These are phyloP conservation scores for Parauchenoglanis punctatus DNA, from an alignment of 2,797 vertebrate genomes.

Conservation along the genomic window DNA sequence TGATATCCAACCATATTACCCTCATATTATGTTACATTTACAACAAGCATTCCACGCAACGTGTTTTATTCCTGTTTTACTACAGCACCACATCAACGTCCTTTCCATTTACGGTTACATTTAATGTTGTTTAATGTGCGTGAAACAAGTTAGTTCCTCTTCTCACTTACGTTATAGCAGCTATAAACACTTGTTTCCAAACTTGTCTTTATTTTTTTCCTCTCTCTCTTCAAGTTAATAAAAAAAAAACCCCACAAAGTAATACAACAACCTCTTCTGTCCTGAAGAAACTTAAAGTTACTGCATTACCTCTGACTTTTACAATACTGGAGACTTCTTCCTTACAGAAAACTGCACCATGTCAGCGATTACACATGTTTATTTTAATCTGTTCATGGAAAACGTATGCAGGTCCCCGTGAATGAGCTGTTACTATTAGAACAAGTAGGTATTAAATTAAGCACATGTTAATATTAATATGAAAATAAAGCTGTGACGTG, in stretches of 20 bases:
- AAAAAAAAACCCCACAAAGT: background rate
- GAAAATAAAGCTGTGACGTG: background rate
- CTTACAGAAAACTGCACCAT: background rate
- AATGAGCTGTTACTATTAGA: background rate
- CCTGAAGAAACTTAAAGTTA: background rate
- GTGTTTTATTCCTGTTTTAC: background rate
- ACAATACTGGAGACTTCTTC: background rate
- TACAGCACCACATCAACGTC: background rate
- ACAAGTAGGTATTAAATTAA: background rate
- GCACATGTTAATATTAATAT: background rate
- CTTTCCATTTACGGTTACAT: background rate
- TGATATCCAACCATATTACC: background rate
- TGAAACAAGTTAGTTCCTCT: background rate
- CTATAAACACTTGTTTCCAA: background rate
- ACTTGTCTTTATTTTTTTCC: background rate
- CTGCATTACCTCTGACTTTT: background rate
- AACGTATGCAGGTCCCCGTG: background rate
- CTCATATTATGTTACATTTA: background rate
- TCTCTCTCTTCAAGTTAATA: background rate
- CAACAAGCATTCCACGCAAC: no score
- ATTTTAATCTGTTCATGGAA: no score
- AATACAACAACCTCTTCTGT: background rate
- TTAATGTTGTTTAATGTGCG: background rate
- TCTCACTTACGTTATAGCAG: background rate
- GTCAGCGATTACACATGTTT: background rate